Percentiles rank a stretch among this genome's conserved stretches.
Conservation (phyloP, 1,140 invertebrate species). For the Euschistus heros region DNA sequence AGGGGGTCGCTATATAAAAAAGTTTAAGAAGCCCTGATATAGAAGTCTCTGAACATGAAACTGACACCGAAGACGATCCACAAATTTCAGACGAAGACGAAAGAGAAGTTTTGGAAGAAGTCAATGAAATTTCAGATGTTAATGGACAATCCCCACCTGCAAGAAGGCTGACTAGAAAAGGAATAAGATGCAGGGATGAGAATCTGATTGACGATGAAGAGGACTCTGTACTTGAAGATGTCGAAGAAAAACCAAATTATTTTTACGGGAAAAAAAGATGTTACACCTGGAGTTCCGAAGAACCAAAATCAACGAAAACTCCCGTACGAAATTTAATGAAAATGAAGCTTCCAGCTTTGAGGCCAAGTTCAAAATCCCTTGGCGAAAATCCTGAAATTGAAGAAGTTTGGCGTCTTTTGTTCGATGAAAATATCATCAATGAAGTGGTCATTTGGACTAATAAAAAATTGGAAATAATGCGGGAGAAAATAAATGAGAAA, state of each 20-base stretch:
- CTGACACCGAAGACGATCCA: neutral
- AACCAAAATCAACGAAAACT: neutral
- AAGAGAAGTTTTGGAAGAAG: too few species aligned
- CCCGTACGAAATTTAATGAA: neutral
- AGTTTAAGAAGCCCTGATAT: too few species aligned
- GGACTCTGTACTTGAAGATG: neutral
- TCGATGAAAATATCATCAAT: neutral
- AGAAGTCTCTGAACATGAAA: neutral
- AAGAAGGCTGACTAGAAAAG: neutral
- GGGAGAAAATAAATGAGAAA: neutral
- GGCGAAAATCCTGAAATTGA: neutral
- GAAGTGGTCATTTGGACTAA: neutral
- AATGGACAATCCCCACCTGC: too few species aligned
- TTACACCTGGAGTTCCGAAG: neutral
- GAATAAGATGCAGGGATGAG: neutral
- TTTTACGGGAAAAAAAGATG: neutral
- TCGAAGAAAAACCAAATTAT: neutral
- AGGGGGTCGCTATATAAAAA: too few species aligned
- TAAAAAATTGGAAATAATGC: neutral
- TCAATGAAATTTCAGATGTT: too few species aligned
- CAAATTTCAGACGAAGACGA: neutral
- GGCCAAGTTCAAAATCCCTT: neutral
- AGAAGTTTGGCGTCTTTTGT: neutral
- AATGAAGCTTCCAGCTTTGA: neutral
- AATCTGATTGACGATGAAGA: neutral